Evolutionary conservation across 2,888 invertebrate species (phyloP).

Genomic region (Lycaena phlaeas): DNA sequence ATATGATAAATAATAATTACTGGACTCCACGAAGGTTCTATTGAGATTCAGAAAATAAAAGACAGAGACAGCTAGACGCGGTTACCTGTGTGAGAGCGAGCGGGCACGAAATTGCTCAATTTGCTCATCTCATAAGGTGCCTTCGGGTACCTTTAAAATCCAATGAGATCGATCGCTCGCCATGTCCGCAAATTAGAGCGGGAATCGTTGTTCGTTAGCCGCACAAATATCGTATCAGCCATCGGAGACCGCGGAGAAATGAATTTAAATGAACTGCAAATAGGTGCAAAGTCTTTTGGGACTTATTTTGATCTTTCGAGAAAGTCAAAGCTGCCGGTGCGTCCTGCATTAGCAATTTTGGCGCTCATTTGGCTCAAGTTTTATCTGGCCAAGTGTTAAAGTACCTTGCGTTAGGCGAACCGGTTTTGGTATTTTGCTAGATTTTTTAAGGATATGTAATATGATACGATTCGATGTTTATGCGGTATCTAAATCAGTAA

Average conservation of each 20-base stretch:
- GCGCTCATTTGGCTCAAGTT: neutral
- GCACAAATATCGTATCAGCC: conserved; percentile 26
- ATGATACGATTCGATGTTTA: too few species aligned
- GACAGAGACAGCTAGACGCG: conserved; percentile 20
- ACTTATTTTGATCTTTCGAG: neutral
- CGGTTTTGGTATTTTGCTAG: too few species aligned
- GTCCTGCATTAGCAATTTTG: neutral
- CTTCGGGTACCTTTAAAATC: conserved; percentile 59
- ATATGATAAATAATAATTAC: too few species aligned
- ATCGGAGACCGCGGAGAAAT: conserved; percentile 17
- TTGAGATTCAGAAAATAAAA: conserved; percentile 6
- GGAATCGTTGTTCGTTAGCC: conserved; percentile 68
- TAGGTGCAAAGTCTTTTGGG: neutral
- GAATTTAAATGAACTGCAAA: conserved; percentile 19
- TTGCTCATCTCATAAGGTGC: conserved; percentile 55
- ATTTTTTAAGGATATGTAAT: too few species aligned
- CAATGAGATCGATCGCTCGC: conserved; percentile 70
- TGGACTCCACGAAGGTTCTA: neutral
- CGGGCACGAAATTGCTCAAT: conserved; percentile 66
- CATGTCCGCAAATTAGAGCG: conserved; percentile 71
- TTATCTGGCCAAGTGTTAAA: neutral
- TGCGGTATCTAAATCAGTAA: too few species aligned
- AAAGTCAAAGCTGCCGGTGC: neutral
- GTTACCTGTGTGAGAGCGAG: conserved; percentile 37
- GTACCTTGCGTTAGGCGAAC: too few species aligned